Evolutionary conservation across 2,888 invertebrate genomes (phyloP), one percentile per base, ranked within the genome.

Genomic region (Meloe dianella): DNA sequence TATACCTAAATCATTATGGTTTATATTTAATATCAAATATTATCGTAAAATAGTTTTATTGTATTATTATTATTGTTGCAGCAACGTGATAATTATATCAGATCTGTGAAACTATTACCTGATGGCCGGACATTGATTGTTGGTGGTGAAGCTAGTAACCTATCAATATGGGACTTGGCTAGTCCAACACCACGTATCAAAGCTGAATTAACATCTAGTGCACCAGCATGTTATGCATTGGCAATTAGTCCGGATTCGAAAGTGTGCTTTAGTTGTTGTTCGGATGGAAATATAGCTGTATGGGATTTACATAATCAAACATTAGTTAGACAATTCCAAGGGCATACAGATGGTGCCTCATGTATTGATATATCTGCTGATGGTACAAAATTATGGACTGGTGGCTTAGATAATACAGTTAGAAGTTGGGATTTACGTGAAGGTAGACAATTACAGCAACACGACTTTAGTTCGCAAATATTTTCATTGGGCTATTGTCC

Each of bases 241-340:
- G 97, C 97, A 65, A 96, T 98, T 77, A 95, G 95, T 77, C 96
- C 96, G 0, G 97, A 98, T 83, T 95, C 95, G 47, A 97, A 97
- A 87, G 93, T 96, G 69, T 97, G 97, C 88, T 98, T 97, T 87
- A 96, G 96, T 81, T 98, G 97, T 85, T 97, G 97, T 85, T 95
- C 96, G 60, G 97, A 98, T 84, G 97, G 97, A 57, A 95, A 97
- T 86, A 96, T 97, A 74, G 96, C 96, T n/a, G 96, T 97, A 20
- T 97, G 97, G 97, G 97, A 97, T 85, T 87, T 97, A 4, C 96
- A 95, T 85, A 96, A 95, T 83, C 95, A 96, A 84, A 92, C 93
- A 14, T 85, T 96, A 77, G 95, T 97, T 72, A 87, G 95, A 70
- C 93, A 94, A 83, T 76, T 93, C 87, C 92, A 93, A 84, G 96